A percentile compares a stretch with the other conserved stretches of the same genome.
Conservation (phyloP, 1,140 invertebrate species). For the Euura lappo region DNA sequence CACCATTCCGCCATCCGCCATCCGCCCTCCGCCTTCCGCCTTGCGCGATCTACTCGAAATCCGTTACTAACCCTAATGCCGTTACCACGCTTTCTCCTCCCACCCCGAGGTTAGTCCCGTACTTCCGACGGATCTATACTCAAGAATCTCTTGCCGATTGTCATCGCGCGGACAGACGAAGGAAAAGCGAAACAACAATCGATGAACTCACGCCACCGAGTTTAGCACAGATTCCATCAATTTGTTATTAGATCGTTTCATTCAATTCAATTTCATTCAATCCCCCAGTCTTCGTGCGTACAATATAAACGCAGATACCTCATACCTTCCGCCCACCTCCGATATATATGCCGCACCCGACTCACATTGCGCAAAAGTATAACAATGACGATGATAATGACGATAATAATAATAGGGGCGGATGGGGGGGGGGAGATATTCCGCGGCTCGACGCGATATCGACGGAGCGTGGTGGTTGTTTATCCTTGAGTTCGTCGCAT, state of each 20-base stretch:
- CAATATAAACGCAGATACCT: too few relatives aligned
- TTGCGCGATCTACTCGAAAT: conserved; percentile 33
- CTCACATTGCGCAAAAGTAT: too few relatives aligned
- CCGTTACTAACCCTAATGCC: conserved; percentile 43
- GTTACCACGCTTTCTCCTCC: conserved; percentile 26
- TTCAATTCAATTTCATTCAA: too few relatives aligned
- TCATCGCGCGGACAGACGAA: background rate
- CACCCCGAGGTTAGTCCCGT: background rate
- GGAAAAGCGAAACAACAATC: background rate
- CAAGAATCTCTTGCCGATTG: background rate
- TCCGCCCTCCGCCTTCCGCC: conserved; percentile 19
- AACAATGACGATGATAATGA: too few relatives aligned
- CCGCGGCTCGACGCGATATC: background rate
- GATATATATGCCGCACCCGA: too few relatives aligned
- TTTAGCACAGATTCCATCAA: too few relatives aligned
- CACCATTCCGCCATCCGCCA: background rate
- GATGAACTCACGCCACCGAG: too few relatives aligned
- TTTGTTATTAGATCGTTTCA: too few relatives aligned
- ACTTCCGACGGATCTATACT: conserved; percentile 28
- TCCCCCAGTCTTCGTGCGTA: too few relatives aligned
- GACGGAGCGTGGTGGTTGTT: background rate
- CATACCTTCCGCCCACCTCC: too few relatives aligned
- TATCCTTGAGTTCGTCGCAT: background rate
- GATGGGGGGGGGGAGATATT: background rate
- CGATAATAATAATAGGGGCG: background rate